These are phyloP conservation scores for Auanema freiburgensis DNA, from an alignment of 2,888 invertebrate species.

Conservation along the genomic window DNA sequence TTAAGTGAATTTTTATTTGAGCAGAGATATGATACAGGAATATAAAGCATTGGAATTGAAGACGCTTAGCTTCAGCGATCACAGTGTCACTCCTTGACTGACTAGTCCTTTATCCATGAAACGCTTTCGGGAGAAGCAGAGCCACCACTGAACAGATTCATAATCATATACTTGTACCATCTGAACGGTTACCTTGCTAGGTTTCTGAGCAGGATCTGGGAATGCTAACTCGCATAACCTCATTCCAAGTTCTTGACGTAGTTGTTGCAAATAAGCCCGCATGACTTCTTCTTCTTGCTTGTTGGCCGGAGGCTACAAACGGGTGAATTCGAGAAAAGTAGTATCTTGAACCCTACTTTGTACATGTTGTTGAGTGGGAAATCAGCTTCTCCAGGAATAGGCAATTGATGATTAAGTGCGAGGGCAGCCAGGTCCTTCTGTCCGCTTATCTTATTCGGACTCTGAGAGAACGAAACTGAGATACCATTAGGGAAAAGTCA, in stretches of 20 bases:
- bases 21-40: too few species aligned
- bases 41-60: too few species aligned
- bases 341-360: conserved; percentile 63
- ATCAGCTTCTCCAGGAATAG: conserved; percentile 90
- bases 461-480: conserved; percentile 66
- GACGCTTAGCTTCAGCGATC: conserved; percentile 22
- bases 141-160: conserved; percentile 93
- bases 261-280: conserved; percentile 88
- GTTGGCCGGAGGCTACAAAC: conserved; percentile 30
- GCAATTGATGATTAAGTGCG: conserved; percentile 80
- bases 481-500: conserved; percentile 9
- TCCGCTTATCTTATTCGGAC: conserved; percentile 80
- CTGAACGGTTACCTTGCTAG: conserved; percentile 75
- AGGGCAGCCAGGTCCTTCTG: conserved; percentile 93
- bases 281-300: conserved; percentile 75
- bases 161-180: too few species aligned
- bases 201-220: conserved; percentile 80
- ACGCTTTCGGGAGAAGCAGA: conserved; percentile 97
- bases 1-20: too few species aligned
- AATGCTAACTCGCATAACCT: conserved; percentile 91
- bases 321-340: background rate
- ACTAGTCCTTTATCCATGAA: conserved; percentile 98
- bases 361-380: conserved; percentile 95
- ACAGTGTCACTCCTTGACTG: conserved; percentile 74
- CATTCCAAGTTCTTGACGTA: conserved; percentile 89